These are phyloP conservation scores for Entomobrya proxima DNA, from an alignment of 2,888 invertebrate species.

Conservation along the genomic window DNA sequence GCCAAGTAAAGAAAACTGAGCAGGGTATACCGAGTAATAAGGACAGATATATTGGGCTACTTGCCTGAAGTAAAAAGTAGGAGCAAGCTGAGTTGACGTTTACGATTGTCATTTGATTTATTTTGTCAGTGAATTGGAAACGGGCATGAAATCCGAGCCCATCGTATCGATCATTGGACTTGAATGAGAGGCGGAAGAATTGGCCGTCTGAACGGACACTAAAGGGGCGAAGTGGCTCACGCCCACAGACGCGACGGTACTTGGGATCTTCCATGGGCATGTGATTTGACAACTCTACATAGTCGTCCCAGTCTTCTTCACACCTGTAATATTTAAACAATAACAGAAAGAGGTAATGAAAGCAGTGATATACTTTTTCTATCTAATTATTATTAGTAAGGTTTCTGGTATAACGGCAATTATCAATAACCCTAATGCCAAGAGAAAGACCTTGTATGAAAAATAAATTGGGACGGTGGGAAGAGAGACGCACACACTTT, in stretches of 20 bases:
- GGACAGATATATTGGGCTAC: background rate
- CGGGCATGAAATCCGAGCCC: constrained; percentile 93
- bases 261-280: constrained; percentile 92
- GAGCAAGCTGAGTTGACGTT: constrained; percentile 68
- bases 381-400: background rate
- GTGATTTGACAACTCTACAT: constrained; percentile 86
- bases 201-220: constrained; percentile 89
- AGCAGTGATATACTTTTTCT: background rate
- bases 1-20: background rate
- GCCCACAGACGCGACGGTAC: constrained; percentile 88
- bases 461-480: background rate
- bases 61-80: constrained; percentile 57
- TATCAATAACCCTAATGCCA: too few relatives aligned
- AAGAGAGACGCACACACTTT: background rate
- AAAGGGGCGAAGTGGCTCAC: constrained; percentile 51
- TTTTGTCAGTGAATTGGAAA: constrained; percentile 71
- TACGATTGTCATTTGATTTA: constrained; percentile 72
- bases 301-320: constrained; percentile 64
- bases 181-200: constrained; percentile 96
- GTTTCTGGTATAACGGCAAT: background rate
- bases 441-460: background rate
- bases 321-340: constrained; percentile 42
- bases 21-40: background rate
- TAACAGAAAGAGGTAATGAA: too few relatives aligned
- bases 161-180: constrained; percentile 86